Evolutionary conservation across 2,797 vertebrate species (phyloP).

Genomic region (Chaetodon trifasciatus): DNA sequence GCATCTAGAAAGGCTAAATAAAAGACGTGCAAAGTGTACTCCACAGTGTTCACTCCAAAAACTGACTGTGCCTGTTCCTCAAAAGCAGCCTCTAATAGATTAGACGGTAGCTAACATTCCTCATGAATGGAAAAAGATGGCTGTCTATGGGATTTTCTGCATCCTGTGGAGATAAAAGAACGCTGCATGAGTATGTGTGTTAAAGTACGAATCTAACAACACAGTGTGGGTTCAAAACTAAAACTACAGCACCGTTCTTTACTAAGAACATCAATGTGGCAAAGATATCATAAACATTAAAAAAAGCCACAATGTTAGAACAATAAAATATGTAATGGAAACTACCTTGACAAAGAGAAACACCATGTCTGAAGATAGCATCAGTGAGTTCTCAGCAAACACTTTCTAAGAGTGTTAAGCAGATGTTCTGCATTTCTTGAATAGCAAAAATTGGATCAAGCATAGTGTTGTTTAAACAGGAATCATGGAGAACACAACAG

Average conservation of each 20-base stretch:
- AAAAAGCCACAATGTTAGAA: neutral
- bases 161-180: neutral
- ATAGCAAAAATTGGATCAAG: conserved; percentile 60
- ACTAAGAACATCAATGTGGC: neutral
- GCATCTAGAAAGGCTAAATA: neutral
- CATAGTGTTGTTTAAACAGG: conserved; percentile 49
- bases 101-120: neutral
- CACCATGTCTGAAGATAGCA: conserved; percentile 4
- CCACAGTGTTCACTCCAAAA: neutral
- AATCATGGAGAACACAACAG: conserved; percentile 34
- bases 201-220: neutral
- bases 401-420: conserved; percentile 42
- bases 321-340: neutral
- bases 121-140: neutral
- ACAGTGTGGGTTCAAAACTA: neutral
- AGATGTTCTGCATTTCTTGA: conserved; percentile 64
- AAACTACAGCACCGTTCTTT: neutral
- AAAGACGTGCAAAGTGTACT: neutral
- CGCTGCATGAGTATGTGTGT: neutral
- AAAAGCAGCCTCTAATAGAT: neutral
- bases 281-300: neutral
- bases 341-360: neutral
- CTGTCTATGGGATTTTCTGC: neutral
- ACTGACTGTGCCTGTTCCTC: neutral
- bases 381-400: conserved; percentile 5